Evolutionary conservation across 2,113 vertebrate genomes (phyloP).

Genomic region (Rhipidura dahli): DNA sequence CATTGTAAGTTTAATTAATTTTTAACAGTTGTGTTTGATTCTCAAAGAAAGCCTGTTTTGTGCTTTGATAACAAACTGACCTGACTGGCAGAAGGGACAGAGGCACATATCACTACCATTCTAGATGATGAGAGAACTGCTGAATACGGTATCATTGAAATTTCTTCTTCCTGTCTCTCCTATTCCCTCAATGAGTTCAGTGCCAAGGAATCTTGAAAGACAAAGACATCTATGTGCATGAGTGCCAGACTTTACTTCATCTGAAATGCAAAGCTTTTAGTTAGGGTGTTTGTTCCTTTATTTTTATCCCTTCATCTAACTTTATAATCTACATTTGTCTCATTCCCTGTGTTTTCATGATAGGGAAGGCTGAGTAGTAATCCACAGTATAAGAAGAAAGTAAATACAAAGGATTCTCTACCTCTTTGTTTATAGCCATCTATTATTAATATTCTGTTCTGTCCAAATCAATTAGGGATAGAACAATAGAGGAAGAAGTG

Average conservation of each 20-base stretch:
- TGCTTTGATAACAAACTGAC: background rate
- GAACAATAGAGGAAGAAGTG: background rate
- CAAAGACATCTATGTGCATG: background rate
- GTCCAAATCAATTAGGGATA: background rate
- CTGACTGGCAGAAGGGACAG: background rate
- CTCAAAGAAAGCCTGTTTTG: background rate
- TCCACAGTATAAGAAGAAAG: background rate
- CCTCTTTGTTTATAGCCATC: background rate
- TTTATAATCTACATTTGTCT: background rate
- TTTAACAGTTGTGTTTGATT: background rate
- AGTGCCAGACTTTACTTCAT: background rate
- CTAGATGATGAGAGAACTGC: background rate
- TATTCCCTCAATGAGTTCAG: background rate
- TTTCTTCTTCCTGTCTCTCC: background rate
- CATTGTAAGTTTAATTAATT: background rate
- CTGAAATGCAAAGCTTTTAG: background rate
- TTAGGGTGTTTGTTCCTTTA: background rate
- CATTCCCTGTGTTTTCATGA: background rate
- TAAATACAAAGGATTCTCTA: background rate
- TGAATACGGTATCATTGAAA: background rate
- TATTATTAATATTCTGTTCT: background rate
- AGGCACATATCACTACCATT: background rate
- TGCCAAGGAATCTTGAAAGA: background rate
- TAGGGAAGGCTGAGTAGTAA: background rate
- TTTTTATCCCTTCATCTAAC: background rate